Evolutionary conservation across 2,113 vertebrate species (phyloP).

Genomic region (Rhegmatorhina hoffmannsi): DNA sequence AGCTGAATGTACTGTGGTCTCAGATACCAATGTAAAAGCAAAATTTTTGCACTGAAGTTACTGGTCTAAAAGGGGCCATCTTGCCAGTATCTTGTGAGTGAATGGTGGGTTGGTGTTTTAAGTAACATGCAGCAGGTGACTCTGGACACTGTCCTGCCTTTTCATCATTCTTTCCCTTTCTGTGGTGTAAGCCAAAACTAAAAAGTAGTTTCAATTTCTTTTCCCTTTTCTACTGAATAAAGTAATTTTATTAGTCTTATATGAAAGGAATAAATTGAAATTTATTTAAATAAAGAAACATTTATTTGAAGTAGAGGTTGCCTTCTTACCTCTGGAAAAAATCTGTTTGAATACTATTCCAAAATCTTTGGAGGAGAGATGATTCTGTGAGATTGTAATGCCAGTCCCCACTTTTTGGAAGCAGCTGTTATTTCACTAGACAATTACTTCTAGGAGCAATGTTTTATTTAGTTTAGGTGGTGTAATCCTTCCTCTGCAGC

Average conservation of each 20-base stretch:
- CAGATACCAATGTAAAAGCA: neutral
- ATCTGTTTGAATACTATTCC: neutral
- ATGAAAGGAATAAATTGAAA: neutral
- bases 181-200: neutral
- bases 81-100: neutral
- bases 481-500: neutral
- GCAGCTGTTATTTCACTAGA: neutral
- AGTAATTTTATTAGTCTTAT: neutral
- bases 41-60: neutral
- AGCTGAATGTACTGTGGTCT: neutral
- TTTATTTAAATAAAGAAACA: neutral
- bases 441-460: neutral
- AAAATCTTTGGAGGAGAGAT: neutral
- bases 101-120: neutral
- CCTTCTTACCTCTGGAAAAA: neutral
- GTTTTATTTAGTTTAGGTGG: neutral
- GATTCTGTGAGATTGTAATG: neutral
- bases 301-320: neutral
- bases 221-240: neutral
- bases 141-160: neutral
- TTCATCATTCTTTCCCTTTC: neutral
- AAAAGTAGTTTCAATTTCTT: neutral
- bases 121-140: neutral
- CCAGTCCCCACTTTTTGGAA: neutral
- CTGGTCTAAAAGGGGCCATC: neutral